Conservation (phyloP, 2,888 invertebrate genomes). For the Drosophila ezoana region DNA sequence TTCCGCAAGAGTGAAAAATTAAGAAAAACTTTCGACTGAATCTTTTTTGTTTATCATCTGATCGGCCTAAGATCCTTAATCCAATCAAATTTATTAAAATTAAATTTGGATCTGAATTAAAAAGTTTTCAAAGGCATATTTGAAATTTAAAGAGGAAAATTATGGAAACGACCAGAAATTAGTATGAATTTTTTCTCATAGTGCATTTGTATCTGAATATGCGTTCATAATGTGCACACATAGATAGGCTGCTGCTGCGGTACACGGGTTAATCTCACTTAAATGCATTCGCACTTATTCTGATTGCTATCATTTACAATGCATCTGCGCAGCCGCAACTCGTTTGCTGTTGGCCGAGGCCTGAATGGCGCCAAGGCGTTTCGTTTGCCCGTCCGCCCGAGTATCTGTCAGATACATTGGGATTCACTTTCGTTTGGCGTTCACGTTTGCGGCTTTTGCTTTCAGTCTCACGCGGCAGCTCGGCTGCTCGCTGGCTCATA, state of each 20-base stretch:
- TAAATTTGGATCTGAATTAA: too few species aligned
- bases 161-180: too few species aligned
- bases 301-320: conserved; percentile 73
- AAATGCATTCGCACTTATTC: conserved; percentile 75
- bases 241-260: not conserved
- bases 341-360: conserved; percentile 30
- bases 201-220: not conserved
- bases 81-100: too few species aligned
- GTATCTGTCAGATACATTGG: conserved; percentile 28
- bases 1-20: too few species aligned
- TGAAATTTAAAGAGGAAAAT: too few species aligned
- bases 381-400: conserved; percentile 1
- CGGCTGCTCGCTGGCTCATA: conserved; percentile 45
- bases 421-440: conserved; percentile 71
- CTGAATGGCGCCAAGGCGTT: conserved; percentile 56
- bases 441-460: conserved; percentile 59
- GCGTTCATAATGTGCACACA: not conserved
- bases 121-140: too few species aligned
- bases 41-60: too few species aligned
- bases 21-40: too few species aligned
- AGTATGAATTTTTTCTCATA: not conserved
- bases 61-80: too few species aligned
- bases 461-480: conserved; percentile 62
- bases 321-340: conserved; percentile 20
- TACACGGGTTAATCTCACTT: conserved; percentile 54